Base-by-base conservation (phyloP, 2,797 vertebrate species). In the Lithobates sylvaticus region DNA sequence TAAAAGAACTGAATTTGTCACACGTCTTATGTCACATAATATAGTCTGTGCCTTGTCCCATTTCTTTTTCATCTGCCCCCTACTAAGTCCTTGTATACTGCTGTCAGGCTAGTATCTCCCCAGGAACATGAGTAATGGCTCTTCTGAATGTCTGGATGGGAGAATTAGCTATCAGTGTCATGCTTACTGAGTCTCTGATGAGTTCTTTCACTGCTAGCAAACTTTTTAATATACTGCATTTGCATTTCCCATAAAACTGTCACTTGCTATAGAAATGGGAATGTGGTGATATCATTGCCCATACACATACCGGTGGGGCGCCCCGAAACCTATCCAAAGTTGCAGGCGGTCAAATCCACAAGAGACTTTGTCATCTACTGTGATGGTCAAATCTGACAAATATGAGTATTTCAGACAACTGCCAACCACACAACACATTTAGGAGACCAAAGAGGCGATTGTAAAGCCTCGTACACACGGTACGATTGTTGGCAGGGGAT, bases 21-120 rank as follows among this genome's bases (percentile, higher is more conserved):
- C 44, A 32, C 34, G 36, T 69, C 29, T 70, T 42, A 65, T 70
- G 42, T 50, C 78, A 70, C 29, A 68, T 42, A 70, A 80, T 54
- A 23, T 54, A 80, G 9, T 70, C 32, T 2, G 29, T 71, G 34
- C 34, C 32, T 50, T 78, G 67, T 67, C 29, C 67, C 34, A 78
- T 39, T 78, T 78, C 67, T 72, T 84, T 32, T 78, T 67, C 61
- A 26, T 61, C 50, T 70, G 44, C 74, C 74, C 18, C 73, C 65
- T 34, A 39, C 74, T 29, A 84, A 29, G 27, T 76, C 64, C 61
- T 50, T 84, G 65, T 84, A 74, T 76, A 58, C 27, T 83, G 21
- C 73, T 54, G 42, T 69, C 81, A 83, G 42, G 72, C 10, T 74
- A 68, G 32, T 76, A 58, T 50, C 65, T 70, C 47, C 29, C 64